These are phyloP conservation scores for Eutrigla gurnardus DNA, from an alignment of 2,797 vertebrate species.

Conservation along the genomic window DNA sequence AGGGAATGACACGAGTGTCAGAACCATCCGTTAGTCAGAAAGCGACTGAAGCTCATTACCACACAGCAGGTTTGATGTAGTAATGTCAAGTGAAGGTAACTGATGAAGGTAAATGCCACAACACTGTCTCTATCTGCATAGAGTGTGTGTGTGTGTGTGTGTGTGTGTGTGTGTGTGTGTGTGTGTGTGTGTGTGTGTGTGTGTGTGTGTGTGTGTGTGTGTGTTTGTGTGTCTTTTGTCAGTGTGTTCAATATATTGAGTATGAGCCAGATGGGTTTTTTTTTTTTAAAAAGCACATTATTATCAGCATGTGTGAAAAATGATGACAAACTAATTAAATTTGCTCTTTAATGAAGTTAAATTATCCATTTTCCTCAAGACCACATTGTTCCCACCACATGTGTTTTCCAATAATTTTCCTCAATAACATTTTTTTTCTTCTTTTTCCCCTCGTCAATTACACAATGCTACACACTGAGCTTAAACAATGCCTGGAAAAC, in stretches of 20 bases:
- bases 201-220: constrained; percentile 24
- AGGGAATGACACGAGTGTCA: constrained; percentile 71
- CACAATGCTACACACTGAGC: constrained; percentile 43
- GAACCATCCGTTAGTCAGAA: constrained; percentile 64
- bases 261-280: constrained; percentile 2
- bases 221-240: constrained; percentile 17
- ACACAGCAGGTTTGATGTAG: constrained; percentile 77
- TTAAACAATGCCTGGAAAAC: constrained; percentile 70
- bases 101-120: constrained; percentile 82
- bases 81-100: constrained; percentile 79
- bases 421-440: constrained; percentile 35
- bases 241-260: neutral
- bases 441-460: constrained; percentile 1
- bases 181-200: constrained; percentile 21
- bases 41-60: constrained; percentile 72
- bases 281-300: constrained; percentile 20
- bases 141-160: constrained; percentile 28
- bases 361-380: constrained; percentile 39
- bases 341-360: constrained; percentile 38
- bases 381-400: constrained; percentile 11
- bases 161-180: constrained; percentile 32
- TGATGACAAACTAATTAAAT: constrained; percentile 45
- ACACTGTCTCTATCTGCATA: constrained; percentile 64
- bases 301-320: constrained; percentile 31
- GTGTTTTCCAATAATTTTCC: constrained; percentile 16